phyloP scores from a whole-genome alignment of 2,888 invertebrate species.

The Epinotia ramella region DNA sequence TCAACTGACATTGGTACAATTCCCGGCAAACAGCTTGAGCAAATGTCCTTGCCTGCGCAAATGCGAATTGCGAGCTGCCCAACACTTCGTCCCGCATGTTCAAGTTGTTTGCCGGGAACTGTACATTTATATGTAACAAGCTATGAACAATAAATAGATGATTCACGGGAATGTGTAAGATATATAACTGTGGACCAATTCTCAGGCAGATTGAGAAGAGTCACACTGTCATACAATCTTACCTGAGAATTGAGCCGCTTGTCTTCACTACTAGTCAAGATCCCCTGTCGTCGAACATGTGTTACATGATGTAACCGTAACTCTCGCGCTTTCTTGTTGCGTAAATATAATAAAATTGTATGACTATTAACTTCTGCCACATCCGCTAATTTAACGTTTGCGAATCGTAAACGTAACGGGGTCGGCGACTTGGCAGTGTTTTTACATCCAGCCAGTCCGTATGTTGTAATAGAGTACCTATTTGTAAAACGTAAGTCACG shows the following conservation, averaged over 20 bases:
- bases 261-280: background rate
- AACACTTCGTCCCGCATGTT: too few species aligned
- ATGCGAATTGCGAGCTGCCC: too few species aligned
- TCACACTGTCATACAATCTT: background rate
- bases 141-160: too few species aligned
- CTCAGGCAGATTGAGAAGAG: background rate
- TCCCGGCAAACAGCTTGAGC: too few species aligned
- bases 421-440: background rate
- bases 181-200: background rate
- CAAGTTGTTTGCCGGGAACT: too few species aligned
- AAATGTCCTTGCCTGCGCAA: too few species aligned
- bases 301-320: conserved; percentile 20
- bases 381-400: conserved; percentile 26
- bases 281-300: background rate
- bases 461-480: background rate
- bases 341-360: conserved; percentile 21
- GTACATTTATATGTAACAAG: too few species aligned
- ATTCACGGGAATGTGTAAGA: background rate
- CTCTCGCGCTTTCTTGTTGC: conserved; percentile 30
- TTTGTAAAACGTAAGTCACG: background rate
- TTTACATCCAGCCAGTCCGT: background rate
- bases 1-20: too few species aligned
- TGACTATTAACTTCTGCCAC: conserved; percentile 33
- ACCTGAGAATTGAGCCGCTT: background rate
- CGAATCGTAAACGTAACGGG: background rate